These are phyloP conservation scores for Alentia gelatinosa DNA, from an alignment of 2,888 invertebrate genomes.

Conservation along the genomic window DNA sequence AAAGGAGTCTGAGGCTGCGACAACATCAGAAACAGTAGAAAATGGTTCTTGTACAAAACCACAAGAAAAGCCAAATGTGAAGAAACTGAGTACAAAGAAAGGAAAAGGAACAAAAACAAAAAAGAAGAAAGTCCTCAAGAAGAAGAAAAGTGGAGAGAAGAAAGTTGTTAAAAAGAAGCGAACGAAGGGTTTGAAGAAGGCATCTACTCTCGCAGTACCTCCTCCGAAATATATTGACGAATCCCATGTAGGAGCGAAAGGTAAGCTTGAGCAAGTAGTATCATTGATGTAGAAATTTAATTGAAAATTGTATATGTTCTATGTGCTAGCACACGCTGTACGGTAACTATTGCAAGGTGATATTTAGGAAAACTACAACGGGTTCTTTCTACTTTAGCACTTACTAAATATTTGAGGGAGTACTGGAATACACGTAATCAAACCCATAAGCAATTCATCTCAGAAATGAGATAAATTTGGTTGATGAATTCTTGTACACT, in stretches of 20 bases:
- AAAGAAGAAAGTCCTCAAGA: not conserved
- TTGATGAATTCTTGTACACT: too few relatives aligned
- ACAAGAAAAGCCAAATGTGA: slow-evolving; percentile 13
- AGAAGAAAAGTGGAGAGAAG: slow-evolving; percentile 47
- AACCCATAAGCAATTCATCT: too few relatives aligned
- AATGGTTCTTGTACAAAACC: not conserved
- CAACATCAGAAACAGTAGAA: slow-evolving; percentile 5
- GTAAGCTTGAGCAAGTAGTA: too few relatives aligned
- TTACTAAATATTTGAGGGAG: too few relatives aligned
- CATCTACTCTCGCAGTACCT: slow-evolving; percentile 67
- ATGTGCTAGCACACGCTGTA: too few relatives aligned
- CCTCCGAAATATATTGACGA: not conserved
- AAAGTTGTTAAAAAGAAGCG: not conserved
- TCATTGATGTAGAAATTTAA: too few relatives aligned
- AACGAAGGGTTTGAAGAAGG: slow-evolving; percentile 12
- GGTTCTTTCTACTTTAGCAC: too few relatives aligned
- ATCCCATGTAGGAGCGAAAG: not conserved
- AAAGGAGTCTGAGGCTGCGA: not conserved
- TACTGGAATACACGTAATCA: too few relatives aligned
- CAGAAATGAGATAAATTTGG: too few relatives aligned
- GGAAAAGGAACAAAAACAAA: not conserved
- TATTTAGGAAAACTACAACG: too few relatives aligned
- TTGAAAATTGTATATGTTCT: too few relatives aligned
- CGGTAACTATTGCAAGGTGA: too few relatives aligned
- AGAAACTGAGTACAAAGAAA: slow-evolving; percentile 33